Evolutionary conservation across 2,888 invertebrate species (phyloP).

Genomic region (Lasioglossum morio): DNA sequence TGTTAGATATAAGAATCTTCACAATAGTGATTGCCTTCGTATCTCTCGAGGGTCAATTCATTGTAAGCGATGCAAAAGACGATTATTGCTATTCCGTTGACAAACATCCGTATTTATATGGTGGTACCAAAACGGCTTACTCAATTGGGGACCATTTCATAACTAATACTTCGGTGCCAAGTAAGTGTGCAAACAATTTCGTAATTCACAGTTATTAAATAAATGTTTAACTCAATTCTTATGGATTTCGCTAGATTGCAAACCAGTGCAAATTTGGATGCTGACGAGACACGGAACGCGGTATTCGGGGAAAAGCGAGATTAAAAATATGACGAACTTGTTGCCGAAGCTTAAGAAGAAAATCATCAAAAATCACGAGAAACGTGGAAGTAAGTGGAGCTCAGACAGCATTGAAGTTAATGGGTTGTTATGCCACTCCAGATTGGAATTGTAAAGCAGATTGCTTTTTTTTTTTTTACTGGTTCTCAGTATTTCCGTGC

Average conservation of each 20-base stretch:
- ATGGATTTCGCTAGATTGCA: slow-evolving; percentile 86
- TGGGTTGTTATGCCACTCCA: background rate
- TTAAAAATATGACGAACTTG: slow-evolving; percentile 85
- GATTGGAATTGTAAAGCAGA: slow-evolving; percentile 3
- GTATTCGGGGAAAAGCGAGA: slow-evolving; percentile 87
- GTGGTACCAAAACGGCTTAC: slow-evolving; percentile 91
- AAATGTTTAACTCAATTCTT: background rate
- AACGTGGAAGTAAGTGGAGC: background rate
- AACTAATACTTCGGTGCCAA: slow-evolving; percentile 20
- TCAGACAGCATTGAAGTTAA: background rate
- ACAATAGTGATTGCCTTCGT: slow-evolving; percentile 15
- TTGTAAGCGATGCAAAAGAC: background rate
- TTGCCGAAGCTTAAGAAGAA: slow-evolving; percentile 87
- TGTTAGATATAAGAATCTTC: slow-evolving; percentile 25
- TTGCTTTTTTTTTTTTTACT: slow-evolving; percentile 2
- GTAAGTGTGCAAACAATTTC: slow-evolving; percentile 27
- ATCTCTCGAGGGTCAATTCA: background rate
- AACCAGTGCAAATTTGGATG: slow-evolving; percentile 90
- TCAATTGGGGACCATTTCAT: slow-evolving; percentile 86
- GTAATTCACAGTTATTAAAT: background rate
- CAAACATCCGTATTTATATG: slow-evolving; percentile 88
- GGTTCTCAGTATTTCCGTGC: no score
- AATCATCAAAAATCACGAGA: slow-evolving; percentile 88
- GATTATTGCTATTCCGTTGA: slow-evolving; percentile 87
- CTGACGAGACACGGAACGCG: slow-evolving; percentile 90